Conservation (phyloP, 2,113 vertebrate species). For the Aplodontia rufa region DNA sequence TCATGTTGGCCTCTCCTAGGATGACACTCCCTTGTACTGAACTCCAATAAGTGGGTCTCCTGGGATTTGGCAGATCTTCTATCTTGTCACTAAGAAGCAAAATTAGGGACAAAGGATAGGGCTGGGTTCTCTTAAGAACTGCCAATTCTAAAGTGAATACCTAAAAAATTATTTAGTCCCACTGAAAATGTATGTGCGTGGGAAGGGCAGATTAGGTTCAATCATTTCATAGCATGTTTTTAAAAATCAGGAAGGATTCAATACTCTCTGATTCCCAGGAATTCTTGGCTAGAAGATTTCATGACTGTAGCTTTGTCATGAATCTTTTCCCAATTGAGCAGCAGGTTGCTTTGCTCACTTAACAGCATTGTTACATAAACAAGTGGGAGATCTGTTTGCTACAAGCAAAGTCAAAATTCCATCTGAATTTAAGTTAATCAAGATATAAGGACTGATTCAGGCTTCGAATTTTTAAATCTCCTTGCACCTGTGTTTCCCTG, state of each 20-base stretch:
- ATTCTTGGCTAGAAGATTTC: constrained; percentile 38
- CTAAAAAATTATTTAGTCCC: not conserved
- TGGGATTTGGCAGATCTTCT: not conserved
- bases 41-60: not conserved
- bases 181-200: not conserved
- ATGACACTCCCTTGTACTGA: not conserved
- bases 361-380: constrained; percentile 48
- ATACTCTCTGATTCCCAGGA: constrained; percentile 16
- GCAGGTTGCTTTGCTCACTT: constrained; percentile 33
- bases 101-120: not conserved
- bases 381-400: constrained; percentile 37
- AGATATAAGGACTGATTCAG: not conserved
- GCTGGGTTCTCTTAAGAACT: not conserved
- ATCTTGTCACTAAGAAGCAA: not conserved
- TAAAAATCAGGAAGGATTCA: not conserved
- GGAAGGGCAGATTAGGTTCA: not conserved
- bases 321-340: not conserved
- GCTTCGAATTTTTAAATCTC: constrained; percentile 49
- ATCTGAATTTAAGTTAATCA: constrained; percentile 35
- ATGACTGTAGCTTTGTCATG: constrained; percentile 7
- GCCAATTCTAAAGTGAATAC: not conserved
- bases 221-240: not conserved
- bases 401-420: constrained; percentile 52
- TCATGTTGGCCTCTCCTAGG: not conserved
- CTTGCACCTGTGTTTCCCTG: constrained; percentile 51